Base-by-base conservation (phyloP, 1,140 invertebrate genomes). In the Macrobrachium rosenbergii region DNA sequence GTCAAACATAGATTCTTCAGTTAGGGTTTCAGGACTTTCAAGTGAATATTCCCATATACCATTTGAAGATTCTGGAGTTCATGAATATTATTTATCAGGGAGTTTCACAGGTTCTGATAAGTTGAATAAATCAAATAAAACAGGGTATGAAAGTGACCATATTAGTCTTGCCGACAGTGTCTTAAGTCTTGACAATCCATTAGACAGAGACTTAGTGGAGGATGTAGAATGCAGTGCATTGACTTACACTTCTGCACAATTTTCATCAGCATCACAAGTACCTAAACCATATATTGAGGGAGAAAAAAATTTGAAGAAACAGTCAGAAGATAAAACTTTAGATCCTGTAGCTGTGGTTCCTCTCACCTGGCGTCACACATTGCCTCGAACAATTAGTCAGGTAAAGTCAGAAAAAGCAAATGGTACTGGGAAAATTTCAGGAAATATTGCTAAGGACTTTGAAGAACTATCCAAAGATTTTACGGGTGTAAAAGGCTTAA, bases 401-500 rank as follows among this genome's bases (percentile, higher is more conserved):
- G 17, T 28, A 17, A 87, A 72, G 69, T 23, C 67, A 45, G 37
- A 69, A 14, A 52, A 21, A 45, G 69, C 43, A 73, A 28, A 37
- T 21, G 64, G 23, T 23, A 69, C 67, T 58, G 43, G 17, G 14
- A 60, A 75, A 75, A 58, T 28, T 60, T n/a, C 45, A 43, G 59
- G 78, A 11, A 58, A 52, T 78, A 28, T 14, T 72, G n/a, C 21
- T 60, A 79, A 58, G 10, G 58, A 72, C 28, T 60, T 14, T 81
- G 43, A 79, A 23, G 67, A 80, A 60, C 69, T 45, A 73, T 58
- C 21, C 12, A 75, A 60, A 73, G 69, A 81, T 72, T 73, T 80
- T 87, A 59, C 67, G 37, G 84, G 84, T 12, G 84, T 87, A 60
- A 87, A 80, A 81, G 78, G 79, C 37, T 23, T 87, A 52, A 87